Conservation (phyloP, 2,797 vertebrate genomes). For the Garrulus glandarius region DNA sequence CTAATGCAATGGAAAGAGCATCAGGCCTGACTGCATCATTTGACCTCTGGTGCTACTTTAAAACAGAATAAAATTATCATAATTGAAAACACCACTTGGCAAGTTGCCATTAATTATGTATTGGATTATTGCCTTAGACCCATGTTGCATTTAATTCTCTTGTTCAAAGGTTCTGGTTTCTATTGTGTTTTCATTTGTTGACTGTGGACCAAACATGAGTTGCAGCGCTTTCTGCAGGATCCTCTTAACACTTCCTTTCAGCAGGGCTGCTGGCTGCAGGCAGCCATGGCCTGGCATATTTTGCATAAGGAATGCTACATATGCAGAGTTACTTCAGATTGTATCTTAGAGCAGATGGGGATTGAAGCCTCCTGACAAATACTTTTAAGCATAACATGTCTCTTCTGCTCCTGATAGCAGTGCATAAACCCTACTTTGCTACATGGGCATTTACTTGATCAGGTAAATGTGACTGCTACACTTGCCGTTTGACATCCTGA, state of each 20-base stretch:
- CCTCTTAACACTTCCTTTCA: neutral
- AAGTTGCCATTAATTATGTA: neutral
- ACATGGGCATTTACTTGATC: neutral
- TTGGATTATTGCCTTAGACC: slow-evolving; percentile 4
- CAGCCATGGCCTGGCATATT: neutral
- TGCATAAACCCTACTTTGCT: neutral
- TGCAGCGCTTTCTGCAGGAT: neutral
- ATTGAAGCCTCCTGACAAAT: fast-evolving
- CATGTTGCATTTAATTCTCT: neutral
- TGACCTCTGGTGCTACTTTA: neutral
- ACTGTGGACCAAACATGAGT: neutral
- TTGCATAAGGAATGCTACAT: neutral
- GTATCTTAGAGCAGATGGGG: neutral
- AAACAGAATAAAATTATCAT: neutral
- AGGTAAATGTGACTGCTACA: neutral
- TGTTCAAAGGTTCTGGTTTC: slow-evolving; percentile 36
- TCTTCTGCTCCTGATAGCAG: neutral
- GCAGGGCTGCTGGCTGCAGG: neutral
- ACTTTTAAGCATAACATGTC: neutral
- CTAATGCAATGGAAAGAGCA: neutral
- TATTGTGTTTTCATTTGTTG: slow-evolving; percentile 2
- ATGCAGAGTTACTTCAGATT: neutral
- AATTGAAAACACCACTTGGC: slow-evolving; percentile 27
- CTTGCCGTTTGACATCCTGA: neutral
- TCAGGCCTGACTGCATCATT: neutral